Evolutionary conservation across 1,140 invertebrate genomes (phyloP).

Genomic region (Bicyclus anynana): DNA sequence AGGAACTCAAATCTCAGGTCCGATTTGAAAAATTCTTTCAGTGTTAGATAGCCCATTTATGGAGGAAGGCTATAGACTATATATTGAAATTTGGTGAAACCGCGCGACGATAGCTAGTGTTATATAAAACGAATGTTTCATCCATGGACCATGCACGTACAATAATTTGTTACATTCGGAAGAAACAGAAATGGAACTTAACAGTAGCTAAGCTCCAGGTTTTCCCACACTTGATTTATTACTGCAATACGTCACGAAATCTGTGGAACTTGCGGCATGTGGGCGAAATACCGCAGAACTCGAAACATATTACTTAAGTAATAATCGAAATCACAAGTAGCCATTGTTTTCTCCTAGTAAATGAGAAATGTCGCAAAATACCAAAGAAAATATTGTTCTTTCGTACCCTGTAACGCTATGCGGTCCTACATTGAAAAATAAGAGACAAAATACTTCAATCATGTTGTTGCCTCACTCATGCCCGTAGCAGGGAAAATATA

Average conservation of each 20-base stretch:
- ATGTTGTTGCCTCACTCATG: too few relatives aligned
- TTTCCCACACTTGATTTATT: not conserved
- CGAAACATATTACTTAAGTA: not conserved
- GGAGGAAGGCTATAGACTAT: too few relatives aligned
- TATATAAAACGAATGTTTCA: too few relatives aligned
- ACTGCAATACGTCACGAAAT: slow-evolving; percentile 1
- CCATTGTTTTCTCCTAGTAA: not conserved
- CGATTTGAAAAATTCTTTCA: too few relatives aligned
- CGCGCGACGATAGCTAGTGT: too few relatives aligned
- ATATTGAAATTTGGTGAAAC: too few relatives aligned
- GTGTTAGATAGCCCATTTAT: too few relatives aligned
- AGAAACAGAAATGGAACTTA: not conserved
- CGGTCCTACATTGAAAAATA: too few relatives aligned
- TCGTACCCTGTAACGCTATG: not conserved
- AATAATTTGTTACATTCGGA: not conserved
- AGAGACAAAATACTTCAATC: too few relatives aligned
- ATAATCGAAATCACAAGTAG: not conserved
- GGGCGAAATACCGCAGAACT: not conserved
- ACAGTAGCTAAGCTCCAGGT: not conserved
- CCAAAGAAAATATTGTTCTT: not conserved
- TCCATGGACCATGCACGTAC: not conserved
- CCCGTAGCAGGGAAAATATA: too few relatives aligned
- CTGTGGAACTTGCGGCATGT: not conserved
- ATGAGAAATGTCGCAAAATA: not conserved
- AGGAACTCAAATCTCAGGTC: too few relatives aligned